A percentile compares a stretch with the other conserved stretches of the same genome.
phyloP scores from a whole-genome alignment of 2,113 vertebrate species.

The Brachyhypopomus occidentalis region DNA sequence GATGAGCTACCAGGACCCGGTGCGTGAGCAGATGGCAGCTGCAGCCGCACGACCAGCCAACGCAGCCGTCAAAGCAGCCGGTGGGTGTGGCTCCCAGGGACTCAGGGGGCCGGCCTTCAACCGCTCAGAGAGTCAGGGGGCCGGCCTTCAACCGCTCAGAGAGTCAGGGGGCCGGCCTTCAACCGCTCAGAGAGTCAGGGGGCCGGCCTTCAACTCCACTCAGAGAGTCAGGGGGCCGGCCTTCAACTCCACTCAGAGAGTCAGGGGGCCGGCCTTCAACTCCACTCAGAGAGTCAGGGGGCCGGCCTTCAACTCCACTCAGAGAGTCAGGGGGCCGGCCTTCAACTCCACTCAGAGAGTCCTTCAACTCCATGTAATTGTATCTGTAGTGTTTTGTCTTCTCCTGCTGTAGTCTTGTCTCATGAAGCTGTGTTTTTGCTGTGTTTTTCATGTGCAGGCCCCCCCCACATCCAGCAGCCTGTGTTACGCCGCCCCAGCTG shows the following conservation, averaged over 20 bases:
- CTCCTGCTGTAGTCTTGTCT: neutral
- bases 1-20: slow-evolving; percentile 90
- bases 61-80: slow-evolving; percentile 81
- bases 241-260: neutral
- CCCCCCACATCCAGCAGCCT: slow-evolving; percentile 81
- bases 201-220: too few species aligned
- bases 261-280: neutral
- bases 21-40: slow-evolving; percentile 85
- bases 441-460: slow-evolving; percentile 54
- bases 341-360: too few species aligned
- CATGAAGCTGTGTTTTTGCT: slow-evolving; percentile 11
- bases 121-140: neutral
- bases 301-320: too few species aligned
- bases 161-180: too few species aligned
- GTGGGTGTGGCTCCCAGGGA: slow-evolving; percentile 69
- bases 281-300: too few species aligned
- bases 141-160: too few species aligned
- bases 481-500: slow-evolving; percentile 90
- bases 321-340: too few species aligned
- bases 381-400: neutral
- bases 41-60: slow-evolving; percentile 80
- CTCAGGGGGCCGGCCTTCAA: neutral
- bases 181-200: too few species aligned
- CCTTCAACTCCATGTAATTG: neutral
- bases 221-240: too few species aligned